Percentiles rank a stretch among this genome's conserved stretches.
Evolutionary conservation across 2,888 invertebrate species (phyloP).

Genomic region (Drosophila atripex): DNA sequence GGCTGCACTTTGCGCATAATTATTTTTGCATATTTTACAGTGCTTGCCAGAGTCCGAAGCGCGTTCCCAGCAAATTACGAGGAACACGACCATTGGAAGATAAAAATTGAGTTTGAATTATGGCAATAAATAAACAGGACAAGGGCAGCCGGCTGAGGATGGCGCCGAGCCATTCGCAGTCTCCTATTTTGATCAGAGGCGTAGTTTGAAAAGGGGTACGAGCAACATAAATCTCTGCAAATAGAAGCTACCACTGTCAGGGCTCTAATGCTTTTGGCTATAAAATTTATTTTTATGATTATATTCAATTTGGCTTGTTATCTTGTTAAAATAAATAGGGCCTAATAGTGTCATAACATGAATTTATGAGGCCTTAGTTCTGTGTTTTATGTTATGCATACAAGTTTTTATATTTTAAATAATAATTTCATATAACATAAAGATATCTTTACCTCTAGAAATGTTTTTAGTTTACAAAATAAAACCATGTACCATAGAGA

Average conservation of each 20-base stretch:
- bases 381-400: neutral
- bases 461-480: too few relatives aligned
- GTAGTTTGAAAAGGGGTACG: neutral
- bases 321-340: neutral
- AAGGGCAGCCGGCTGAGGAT: constrained; percentile 22
- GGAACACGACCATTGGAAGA: constrained; percentile 54
- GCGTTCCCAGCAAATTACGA: constrained; percentile 8
- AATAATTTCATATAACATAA: too few relatives aligned
- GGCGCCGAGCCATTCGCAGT: constrained; percentile 16
- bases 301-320: neutral
- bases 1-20: constrained; percentile 76
- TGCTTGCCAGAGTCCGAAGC: neutral
- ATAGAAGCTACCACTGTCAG: neutral
- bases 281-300: neutral
- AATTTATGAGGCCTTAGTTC: neutral
- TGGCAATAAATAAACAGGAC: constrained; percentile 67
- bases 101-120: constrained; percentile 76
- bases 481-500: too few relatives aligned
- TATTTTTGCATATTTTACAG: constrained; percentile 76
- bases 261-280: neutral
- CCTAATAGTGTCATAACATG: neutral
- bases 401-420: too few relatives aligned
- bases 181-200: constrained; percentile 17
- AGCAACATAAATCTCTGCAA: neutral
- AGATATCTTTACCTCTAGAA: too few relatives aligned